Conservation (phyloP, 2,888 invertebrate genomes). For the Amphipoea oculea region DNA sequence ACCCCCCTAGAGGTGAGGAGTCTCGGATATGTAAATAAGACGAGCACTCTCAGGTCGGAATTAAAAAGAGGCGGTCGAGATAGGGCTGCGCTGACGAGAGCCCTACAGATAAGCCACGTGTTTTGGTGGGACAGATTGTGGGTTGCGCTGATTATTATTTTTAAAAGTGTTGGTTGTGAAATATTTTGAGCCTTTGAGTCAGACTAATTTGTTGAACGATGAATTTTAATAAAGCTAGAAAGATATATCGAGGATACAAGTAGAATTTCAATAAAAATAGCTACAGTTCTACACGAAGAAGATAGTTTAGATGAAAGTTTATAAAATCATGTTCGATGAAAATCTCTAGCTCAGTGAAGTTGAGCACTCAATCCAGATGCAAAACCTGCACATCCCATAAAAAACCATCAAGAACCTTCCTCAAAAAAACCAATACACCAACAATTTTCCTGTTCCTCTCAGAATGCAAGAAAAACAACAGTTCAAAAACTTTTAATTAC, state of each 20-base stretch:
- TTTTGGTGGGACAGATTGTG: constrained; percentile 47
- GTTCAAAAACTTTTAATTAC: constrained; percentile 49
- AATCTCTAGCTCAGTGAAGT: not conserved
- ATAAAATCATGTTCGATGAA: not conserved
- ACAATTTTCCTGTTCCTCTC: constrained; percentile 1
- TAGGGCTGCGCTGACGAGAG: constrained; percentile 61
- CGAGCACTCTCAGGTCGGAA: constrained; percentile 67
- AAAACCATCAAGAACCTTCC: not conserved
- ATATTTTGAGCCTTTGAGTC: not conserved
- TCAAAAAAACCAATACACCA: constrained; percentile 16
- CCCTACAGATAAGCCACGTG: constrained; percentile 69
- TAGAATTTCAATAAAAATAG: not conserved
- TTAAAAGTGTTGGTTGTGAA: not conserved
- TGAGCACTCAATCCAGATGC: not conserved
- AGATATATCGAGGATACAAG: not conserved
- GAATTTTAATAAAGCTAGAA: not conserved
- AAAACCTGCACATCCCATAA: constrained; percentile 2
- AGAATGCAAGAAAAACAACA: constrained; percentile 38
- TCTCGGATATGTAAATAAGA: constrained; percentile 75
- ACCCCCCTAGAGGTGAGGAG: constrained; percentile 59
- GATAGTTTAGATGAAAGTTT: not conserved
- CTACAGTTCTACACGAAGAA: not conserved
- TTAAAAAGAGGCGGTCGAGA: constrained; percentile 70
- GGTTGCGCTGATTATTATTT: constrained; percentile 17
- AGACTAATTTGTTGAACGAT: not conserved